Percentiles rank a stretch among this genome's conserved stretches.
These are phyloP conservation scores for Acrobasis suavella DNA, from an alignment of 2,888 invertebrate species.

Conservation along the genomic window DNA sequence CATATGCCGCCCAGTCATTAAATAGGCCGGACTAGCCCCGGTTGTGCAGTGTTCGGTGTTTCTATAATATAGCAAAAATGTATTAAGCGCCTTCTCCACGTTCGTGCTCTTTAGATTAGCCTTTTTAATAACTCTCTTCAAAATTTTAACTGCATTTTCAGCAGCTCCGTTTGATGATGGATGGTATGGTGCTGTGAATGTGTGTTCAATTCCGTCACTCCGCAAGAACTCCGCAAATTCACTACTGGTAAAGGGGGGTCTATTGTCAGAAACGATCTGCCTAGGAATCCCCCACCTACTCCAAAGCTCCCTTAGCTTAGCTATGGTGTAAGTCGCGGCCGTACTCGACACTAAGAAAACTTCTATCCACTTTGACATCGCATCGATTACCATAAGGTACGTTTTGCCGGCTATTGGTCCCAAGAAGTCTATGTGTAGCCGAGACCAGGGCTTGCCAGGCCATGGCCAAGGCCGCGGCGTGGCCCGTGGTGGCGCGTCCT, in stretches of 20 bases:
- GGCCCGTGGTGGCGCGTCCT: not conserved
- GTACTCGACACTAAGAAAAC: constrained; percentile 4
- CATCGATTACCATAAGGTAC: constrained; percentile 13
- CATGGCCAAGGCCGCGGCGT: constrained; percentile 13
- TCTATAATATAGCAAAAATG: too few relatives aligned
- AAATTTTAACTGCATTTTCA: constrained; percentile 15
- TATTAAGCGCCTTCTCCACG: too few relatives aligned
- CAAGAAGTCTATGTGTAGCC: constrained; percentile 20
- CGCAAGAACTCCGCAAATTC: constrained; percentile 20
- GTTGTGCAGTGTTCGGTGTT: too few relatives aligned
- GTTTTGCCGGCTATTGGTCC: constrained; percentile 8
- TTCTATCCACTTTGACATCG: constrained; percentile 16
- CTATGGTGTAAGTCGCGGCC: not conserved
- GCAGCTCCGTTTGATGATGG: constrained; percentile 25
- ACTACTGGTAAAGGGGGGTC: constrained; percentile 19
- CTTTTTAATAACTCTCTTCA: not conserved
- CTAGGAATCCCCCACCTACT: constrained; percentile 12
- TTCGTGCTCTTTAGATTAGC: not conserved
- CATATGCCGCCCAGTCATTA: too few relatives aligned
- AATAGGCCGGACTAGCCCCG: too few relatives aligned
- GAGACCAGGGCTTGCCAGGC: not conserved
- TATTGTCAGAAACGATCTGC: constrained; percentile 3
- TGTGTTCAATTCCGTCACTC: constrained; percentile 13
- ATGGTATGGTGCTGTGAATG: constrained; percentile 24
- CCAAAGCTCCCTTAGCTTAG: not conserved